phyloP scores from a whole-genome alignment of 2,113 vertebrate genomes.

The Tragelaphus scriptus region DNA sequence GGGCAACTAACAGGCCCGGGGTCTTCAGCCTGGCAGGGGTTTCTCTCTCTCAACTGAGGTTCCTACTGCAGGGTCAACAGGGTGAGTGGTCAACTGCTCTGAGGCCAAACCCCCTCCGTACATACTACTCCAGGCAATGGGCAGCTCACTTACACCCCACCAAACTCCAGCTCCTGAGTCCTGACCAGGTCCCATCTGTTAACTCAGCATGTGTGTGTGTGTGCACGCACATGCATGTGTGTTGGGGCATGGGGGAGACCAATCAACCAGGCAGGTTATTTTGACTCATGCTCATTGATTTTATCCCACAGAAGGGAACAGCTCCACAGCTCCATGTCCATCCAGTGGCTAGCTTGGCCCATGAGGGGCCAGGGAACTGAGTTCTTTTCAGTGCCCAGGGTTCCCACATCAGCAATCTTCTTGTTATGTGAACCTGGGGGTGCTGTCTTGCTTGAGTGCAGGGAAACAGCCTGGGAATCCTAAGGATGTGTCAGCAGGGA shows the following conservation, averaged over 20 bases:
- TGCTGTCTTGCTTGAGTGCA: too few relatives aligned
- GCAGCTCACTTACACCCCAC: neutral
- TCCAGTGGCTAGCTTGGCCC: neutral
- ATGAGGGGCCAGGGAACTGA: neutral
- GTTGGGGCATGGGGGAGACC: too few relatives aligned
- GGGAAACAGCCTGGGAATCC: neutral
- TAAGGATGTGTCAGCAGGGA: neutral
- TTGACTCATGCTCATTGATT: neutral
- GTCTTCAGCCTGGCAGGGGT: neutral
- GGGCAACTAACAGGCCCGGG: neutral
- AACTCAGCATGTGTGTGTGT: neutral
- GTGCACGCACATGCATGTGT: accelerated
- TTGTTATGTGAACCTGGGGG: neutral
- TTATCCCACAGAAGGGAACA: neutral
- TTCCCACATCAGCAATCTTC: accelerated
- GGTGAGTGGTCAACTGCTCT: neutral
- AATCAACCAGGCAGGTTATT: neutral
- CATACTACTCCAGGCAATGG: accelerated
- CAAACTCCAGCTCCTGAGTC: neutral
- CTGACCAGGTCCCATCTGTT: neutral
- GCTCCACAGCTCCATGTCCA: neutral
- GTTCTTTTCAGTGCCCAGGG: neutral
- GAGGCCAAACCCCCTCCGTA: neutral
- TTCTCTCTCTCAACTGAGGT: neutral
- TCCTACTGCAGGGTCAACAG: neutral